Evolutionary conservation across 1,140 invertebrate species (phyloP).

Genomic region (Amyelois transitella): DNA sequence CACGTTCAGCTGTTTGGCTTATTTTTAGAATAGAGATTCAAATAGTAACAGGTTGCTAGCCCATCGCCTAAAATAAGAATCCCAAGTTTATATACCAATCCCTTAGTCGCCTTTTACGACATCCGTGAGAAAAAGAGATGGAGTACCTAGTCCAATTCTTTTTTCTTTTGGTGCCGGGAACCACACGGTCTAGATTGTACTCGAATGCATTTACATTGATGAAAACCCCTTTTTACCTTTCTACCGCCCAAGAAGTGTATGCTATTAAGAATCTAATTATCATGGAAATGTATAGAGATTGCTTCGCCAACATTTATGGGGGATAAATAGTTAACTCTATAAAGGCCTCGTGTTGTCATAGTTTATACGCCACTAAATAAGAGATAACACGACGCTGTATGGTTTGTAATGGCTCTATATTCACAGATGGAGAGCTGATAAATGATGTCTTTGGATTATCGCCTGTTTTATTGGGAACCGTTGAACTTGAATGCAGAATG

Average conservation of each 20-base stretch:
- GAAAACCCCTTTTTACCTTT: neutral
- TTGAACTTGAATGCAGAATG: too few relatives aligned
- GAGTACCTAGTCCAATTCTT: too few relatives aligned
- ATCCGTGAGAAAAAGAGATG: too few relatives aligned
- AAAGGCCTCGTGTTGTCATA: neutral
- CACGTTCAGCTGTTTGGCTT: too few relatives aligned
- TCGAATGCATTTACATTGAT: too few relatives aligned
- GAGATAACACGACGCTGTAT: neutral
- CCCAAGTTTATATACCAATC: too few relatives aligned
- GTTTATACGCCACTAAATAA: neutral
- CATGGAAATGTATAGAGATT: neutral
- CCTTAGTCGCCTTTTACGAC: too few relatives aligned
- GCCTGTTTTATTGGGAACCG: neutral
- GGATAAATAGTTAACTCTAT: neutral
- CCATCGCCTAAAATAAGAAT: too few relatives aligned
- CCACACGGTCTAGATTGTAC: too few relatives aligned
- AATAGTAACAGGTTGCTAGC: too few relatives aligned
- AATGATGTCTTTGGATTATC: neutral
- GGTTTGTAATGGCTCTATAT: neutral
- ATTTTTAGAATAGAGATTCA: too few relatives aligned
- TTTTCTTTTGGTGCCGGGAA: too few relatives aligned
- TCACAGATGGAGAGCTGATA: neutral
- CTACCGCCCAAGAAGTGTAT: neutral
- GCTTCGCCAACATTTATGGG: neutral
- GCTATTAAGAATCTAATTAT: neutral